Conservation (phyloP, 1,140 invertebrate species). For the Platorchestia sp. region DNA sequence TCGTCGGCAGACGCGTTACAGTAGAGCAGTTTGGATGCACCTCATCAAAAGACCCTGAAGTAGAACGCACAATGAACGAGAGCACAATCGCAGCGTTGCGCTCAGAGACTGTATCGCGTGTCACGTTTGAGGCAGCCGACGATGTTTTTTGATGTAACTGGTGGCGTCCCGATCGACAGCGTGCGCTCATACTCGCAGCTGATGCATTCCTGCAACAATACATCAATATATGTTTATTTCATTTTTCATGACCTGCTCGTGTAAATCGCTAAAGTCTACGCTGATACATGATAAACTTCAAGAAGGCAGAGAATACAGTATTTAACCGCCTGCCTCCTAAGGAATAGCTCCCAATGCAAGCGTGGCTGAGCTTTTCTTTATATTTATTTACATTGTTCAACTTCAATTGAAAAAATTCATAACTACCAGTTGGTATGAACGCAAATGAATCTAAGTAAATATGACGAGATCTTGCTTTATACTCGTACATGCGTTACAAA, state of each 20-base stretch:
- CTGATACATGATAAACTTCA: too few species aligned
- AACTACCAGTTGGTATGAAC: too few species aligned
- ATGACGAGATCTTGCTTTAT: too few species aligned
- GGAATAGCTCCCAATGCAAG: too few species aligned
- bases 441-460: too few species aligned
- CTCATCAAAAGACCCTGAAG: neutral
- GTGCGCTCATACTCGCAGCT: neutral
- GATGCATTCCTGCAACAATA: neutral
- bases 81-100: neutral
- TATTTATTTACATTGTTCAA: too few species aligned
- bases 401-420: too few species aligned
- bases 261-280: too few species aligned
- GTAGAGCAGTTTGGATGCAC: neutral
- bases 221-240: neutral
- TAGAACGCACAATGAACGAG: neutral
- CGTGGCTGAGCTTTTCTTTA: too few species aligned
- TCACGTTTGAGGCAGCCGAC: neutral
- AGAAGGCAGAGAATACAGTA: too few species aligned
- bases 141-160: neutral
- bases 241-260: neutral
- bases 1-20: neutral
- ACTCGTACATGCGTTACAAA: too few species aligned
- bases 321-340: too few species aligned
- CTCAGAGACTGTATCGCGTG: neutral
- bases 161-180: neutral